Conservation (phyloP, 2,888 invertebrate genomes). For the Baronia brevicornis region DNA sequence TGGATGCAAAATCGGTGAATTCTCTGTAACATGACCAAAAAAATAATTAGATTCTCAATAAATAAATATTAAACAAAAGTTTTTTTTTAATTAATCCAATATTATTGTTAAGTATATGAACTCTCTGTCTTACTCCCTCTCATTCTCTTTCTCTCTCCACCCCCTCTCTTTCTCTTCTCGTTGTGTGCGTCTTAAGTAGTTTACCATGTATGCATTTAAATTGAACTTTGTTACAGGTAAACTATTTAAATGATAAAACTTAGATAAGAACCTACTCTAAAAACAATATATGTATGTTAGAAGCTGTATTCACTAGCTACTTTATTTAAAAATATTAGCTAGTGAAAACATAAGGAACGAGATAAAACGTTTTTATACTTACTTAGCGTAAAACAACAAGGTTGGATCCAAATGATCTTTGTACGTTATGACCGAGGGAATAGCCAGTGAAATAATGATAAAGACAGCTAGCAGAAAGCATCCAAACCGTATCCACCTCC, state of each 20-base stretch:
- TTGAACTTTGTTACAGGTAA: no score
- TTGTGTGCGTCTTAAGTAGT: not conserved
- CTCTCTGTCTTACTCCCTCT: no score
- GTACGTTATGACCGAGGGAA: slow-evolving; percentile 77
- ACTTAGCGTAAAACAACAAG: slow-evolving; percentile 80
- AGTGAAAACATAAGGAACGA: no score
- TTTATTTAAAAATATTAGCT: no score
- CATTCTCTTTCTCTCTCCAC: no score
- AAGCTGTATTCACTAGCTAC: no score
- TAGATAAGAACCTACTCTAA: no score
- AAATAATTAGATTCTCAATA: slow-evolving; percentile 5
- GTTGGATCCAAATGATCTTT: slow-evolving; percentile 79
- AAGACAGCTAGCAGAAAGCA: slow-evolving; percentile 62
- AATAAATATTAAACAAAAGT: slow-evolving; percentile 4
- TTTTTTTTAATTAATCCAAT: not conserved
- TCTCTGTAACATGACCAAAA: slow-evolving; percentile 68
- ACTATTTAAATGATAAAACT: no score
- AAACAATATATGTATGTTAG: no score
- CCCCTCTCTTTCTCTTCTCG: no score
- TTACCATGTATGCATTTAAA: not conserved
- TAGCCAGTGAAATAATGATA: slow-evolving; percentile 61
- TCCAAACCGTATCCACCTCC: slow-evolving; percentile 78
- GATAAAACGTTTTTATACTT: slow-evolving; percentile 46
- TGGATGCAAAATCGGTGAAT: slow-evolving; percentile 77
- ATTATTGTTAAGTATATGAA: no score